Conservation (phyloP, 1,140 invertebrate genomes). For the Sitophilus oryzae region DNA sequence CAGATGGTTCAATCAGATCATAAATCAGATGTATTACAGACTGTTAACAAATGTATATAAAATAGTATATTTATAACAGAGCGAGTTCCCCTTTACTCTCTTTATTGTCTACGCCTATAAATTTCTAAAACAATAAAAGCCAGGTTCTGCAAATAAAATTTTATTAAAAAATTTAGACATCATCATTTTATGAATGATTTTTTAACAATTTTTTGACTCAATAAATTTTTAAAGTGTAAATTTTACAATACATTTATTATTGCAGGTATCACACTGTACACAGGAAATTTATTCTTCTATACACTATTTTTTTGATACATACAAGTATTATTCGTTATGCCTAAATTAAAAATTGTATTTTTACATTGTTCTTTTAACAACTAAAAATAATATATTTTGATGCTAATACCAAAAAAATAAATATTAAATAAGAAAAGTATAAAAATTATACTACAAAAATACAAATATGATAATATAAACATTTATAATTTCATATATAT, state of each 20-base stretch:
- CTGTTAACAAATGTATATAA: no score
- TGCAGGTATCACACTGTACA: conserved; percentile 19
- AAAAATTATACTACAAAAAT: neutral
- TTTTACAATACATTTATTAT: conserved; percentile 11
- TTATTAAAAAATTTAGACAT: conserved; percentile 25
- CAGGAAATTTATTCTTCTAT: neutral
- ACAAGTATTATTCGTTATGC: conserved; percentile 1
- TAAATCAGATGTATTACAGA: no score
- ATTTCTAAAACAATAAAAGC: no score
- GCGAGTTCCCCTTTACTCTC: no score
- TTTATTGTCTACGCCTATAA: no score
- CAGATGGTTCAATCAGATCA: no score
- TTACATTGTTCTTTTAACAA: conserved; percentile 2
- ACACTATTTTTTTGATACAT: neutral
- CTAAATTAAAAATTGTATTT: neutral
- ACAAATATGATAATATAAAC: conserved; percentile 2
- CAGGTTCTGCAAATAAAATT: conserved; percentile 14
- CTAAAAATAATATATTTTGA: no score
- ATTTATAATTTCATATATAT: neutral
- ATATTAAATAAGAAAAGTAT: neutral
- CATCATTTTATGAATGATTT: conserved; percentile 14
- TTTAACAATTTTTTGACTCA: conserved; percentile 14
- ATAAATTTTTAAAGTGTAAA: conserved; percentile 11
- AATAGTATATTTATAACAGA: no score
- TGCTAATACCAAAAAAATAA: no score